These are phyloP conservation scores for Chrysomela aeneicollis DNA, from an alignment of 2,888 invertebrate genomes.

Conservation along the genomic window DNA sequence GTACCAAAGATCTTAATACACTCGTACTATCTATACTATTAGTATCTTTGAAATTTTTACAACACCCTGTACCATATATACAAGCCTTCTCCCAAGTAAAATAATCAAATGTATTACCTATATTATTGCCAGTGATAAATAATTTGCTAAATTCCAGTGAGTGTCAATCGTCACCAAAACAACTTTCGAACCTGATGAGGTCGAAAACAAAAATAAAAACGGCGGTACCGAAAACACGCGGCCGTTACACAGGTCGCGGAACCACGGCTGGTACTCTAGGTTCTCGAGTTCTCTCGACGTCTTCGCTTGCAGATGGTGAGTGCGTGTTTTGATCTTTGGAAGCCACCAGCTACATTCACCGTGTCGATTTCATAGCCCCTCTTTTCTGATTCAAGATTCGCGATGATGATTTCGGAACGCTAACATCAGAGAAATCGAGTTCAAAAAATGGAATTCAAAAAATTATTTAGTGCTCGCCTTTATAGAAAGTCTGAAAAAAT, in stretches of 20 bases:
- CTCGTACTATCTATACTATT: too few species aligned
- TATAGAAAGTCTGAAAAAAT: too few species aligned
- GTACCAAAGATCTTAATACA: too few species aligned
- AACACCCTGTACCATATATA: too few species aligned
- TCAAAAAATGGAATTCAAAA: too few species aligned
- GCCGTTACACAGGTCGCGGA: constrained; percentile 8
- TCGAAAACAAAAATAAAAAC: neutral
- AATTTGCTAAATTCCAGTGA: too few species aligned
- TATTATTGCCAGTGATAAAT: too few species aligned
- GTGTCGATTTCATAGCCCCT: constrained; percentile 1
- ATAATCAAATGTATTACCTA: too few species aligned
- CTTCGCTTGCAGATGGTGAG: constrained; percentile 33
- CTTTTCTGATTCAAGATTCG: neutral
- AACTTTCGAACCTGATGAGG: neutral
- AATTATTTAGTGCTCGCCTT: too few species aligned
- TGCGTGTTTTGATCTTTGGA: constrained; percentile 17
- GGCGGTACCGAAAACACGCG: constrained; percentile 7
- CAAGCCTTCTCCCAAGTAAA: too few species aligned
- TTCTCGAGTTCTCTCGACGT: constrained; percentile 15
- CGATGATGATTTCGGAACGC: neutral
- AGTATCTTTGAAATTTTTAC: too few species aligned
- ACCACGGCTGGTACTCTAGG: constrained; percentile 5
- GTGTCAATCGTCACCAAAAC: neutral
- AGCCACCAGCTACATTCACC: constrained; percentile 9
- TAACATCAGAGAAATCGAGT: too few species aligned